Evolutionary conservation across 2,888 invertebrate genomes (phyloP).

Genomic region (Malachius bipustulatus): DNA sequence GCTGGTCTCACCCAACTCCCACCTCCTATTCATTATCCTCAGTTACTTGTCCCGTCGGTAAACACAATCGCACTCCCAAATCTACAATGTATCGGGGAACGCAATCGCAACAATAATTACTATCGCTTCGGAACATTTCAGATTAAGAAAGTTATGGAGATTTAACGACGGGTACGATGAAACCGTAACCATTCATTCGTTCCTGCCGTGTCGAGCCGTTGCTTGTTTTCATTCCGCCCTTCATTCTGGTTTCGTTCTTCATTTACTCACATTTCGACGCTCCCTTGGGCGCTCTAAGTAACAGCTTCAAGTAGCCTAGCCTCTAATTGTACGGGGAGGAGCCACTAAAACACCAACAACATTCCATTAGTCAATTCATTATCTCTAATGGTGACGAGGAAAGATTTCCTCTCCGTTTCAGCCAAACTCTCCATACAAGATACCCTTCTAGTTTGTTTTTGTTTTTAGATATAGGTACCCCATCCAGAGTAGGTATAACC

Average conservation of each 20-base stretch:
- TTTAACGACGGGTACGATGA: slow-evolving; percentile 24
- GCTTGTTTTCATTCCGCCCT: slow-evolving; percentile 23
- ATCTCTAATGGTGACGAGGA: no score
- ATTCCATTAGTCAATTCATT: no score
- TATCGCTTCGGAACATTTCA: slow-evolving; percentile 21
- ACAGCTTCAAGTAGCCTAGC: no score
- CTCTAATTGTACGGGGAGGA: no score
- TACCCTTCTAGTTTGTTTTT: no score
- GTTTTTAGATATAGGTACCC: no score
- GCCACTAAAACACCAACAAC: no score
- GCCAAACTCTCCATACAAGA: no score
- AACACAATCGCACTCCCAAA: slow-evolving; percentile 18
- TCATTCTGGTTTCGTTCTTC: slow-evolving; percentile 22
- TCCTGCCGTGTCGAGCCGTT: slow-evolving; percentile 19
- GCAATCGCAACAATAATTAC: slow-evolving; percentile 23
- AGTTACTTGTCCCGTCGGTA: slow-evolving; percentile 17
- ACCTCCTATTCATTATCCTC: slow-evolving; percentile 19
- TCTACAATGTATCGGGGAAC: slow-evolving; percentile 20
- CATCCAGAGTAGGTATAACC: no score
- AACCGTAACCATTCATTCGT: no score
- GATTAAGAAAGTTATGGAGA: slow-evolving; percentile 26
- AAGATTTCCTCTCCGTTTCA: no score
- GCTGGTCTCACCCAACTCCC: slow-evolving; percentile 12
- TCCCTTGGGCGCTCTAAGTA: slow-evolving; percentile 15
- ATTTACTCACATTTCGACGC: slow-evolving; percentile 22